Evolutionary conservation across 23 tunicate species (phyloP).

Genomic region (Trididemnum clinides): DNA sequence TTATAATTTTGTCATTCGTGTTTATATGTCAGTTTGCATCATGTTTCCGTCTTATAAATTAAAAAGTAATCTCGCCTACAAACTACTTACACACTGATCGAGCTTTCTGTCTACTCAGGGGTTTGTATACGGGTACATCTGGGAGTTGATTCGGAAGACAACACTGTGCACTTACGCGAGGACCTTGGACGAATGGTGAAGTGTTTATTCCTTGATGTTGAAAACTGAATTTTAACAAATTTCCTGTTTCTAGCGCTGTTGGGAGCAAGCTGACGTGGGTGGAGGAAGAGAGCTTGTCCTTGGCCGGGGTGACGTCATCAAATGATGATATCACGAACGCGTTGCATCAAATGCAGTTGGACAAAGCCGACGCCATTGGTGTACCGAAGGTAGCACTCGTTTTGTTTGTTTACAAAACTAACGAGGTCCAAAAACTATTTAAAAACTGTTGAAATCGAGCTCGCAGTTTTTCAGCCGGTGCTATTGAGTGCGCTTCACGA

Average conservation of each 20-base stretch:
- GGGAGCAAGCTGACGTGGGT: conserved; percentile 72
- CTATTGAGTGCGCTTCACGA: too few relatives aligned
- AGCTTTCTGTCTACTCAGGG: too few relatives aligned
- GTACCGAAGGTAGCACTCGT: conserved; percentile 81
- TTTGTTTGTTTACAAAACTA: neutral
- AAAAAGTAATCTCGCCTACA: too few relatives aligned
- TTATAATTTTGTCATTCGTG: too few relatives aligned
- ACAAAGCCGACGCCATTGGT: conserved; percentile 76
- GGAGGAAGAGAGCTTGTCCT: conserved; percentile 71
- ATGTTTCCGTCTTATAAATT: too few relatives aligned
- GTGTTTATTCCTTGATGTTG: neutral
- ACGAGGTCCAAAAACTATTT: too few relatives aligned
- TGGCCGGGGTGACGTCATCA: conserved; percentile 65
- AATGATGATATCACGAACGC: conserved; percentile 63
- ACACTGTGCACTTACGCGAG: conserved; percentile 10
- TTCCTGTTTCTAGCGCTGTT: conserved; percentile 57
- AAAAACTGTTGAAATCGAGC: too few relatives aligned
- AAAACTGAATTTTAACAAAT: neutral
- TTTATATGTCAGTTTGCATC: too few relatives aligned
- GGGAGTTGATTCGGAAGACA: conserved; percentile 67
- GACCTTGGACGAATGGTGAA: conserved; percentile 57
- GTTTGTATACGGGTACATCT: conserved; percentile 72
- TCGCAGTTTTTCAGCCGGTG: too few relatives aligned
- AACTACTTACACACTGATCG: too few relatives aligned
- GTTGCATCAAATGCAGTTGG: conserved; percentile 61